Evolutionary conservation across 2,113 vertebrate genomes (phyloP), one percentile per base, ranked within the genome.

Genomic region (Odocoileus hemionus): DNA sequence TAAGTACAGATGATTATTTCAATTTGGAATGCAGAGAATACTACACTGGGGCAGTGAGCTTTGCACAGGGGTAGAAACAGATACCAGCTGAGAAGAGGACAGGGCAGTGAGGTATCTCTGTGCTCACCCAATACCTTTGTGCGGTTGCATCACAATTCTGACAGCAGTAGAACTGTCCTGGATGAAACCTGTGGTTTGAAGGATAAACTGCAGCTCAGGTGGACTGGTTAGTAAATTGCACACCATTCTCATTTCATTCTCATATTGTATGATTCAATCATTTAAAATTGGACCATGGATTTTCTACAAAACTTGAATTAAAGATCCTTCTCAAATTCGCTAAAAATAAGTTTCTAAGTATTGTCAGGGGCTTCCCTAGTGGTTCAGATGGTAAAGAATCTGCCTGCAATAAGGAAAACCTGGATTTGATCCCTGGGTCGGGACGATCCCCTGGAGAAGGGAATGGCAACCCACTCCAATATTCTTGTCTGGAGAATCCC

Each of bases 31-130:
- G 19, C 28, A 84, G 39, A 88, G 26, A 88, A 13, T 39, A 17
- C 0, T 23, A 15, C 0, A 1, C 21, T 14, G 11, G 6, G 13
- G 4, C 4, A 1, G 4, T 25, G 15, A 28, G 28, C 6, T 86
- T 84, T 80, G 23, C 28, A 2, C 8, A n/a, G 5, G 17, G 25
- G n/a, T 52, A 10, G 33, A 97, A 98, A 79, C 64, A 92, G 4
- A 94, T 7, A 70, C 87, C 13, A 70, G 28, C 14, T 25, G 55
- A 58, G 78, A 47, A 79, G 33, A 55, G 4, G 1, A 23, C 17
- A 45, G 16, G 2, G 14, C 10, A 55, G 36, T 19, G 4, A 39
- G 50, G 33, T 3, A 57, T 7, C 6, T 54, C 4, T 1, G 25
- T 12, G 36, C 16, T 54, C 39, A 78, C 50, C n/a, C n/a, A 64